Evolutionary conservation across 2,888 invertebrate genomes (phyloP).

Genomic region (Julus scanicus): DNA sequence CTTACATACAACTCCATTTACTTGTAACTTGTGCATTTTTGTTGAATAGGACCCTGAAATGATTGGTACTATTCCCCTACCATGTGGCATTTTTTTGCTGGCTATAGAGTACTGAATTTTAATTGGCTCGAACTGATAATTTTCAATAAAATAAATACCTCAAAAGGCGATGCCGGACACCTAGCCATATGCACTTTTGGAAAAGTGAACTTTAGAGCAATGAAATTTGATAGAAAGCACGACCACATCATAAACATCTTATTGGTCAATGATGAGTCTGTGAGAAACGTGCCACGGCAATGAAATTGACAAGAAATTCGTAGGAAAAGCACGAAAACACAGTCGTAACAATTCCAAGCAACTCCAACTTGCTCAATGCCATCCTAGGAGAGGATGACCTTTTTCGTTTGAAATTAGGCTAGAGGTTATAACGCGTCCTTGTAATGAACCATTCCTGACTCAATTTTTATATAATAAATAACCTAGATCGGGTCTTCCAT

Average conservation of each 20-base stretch:
- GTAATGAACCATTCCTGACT: not conserved
- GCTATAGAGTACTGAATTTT: too few species aligned
- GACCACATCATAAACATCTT: not conserved
- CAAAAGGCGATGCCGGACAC: not conserved
- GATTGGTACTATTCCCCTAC: too few species aligned
- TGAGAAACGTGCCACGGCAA: not conserved
- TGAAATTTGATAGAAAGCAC: not conserved
- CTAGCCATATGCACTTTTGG: too few species aligned
- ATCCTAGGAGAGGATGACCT: not conserved
- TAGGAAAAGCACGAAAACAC: not conserved
- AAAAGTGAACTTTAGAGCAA: not conserved
- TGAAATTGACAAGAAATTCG: not conserved
- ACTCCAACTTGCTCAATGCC: not conserved
- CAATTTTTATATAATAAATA: not conserved
- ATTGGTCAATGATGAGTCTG: not conserved
- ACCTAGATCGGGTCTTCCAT: conserved; percentile 2
- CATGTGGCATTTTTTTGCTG: too few species aligned
- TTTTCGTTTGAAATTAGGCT: not conserved
- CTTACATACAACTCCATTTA: too few species aligned
- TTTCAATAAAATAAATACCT: not conserved
- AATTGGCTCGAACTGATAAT: too few species aligned
- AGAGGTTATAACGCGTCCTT: not conserved
- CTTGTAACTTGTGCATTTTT: too few species aligned
- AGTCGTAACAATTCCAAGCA: not conserved
- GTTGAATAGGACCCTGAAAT: too few species aligned